Evolutionary conservation across 2,113 vertebrate genomes (phyloP), one percentile per base, ranked within the genome.

Genomic region (Syrrhaptes paradoxus): DNA sequence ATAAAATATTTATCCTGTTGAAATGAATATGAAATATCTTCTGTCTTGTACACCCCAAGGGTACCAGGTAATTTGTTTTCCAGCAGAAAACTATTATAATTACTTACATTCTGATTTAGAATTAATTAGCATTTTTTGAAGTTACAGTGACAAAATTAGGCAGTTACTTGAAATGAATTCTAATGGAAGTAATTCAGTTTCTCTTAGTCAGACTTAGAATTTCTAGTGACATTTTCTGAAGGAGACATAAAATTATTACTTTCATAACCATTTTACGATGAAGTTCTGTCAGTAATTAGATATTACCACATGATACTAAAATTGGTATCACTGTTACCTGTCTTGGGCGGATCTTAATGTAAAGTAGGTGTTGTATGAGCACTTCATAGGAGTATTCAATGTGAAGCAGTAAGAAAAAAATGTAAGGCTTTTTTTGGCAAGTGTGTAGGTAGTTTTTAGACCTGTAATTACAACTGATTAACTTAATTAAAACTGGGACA

Each of bases 41-140:
- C 78, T 77, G 51, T 76, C 52, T 49, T 2, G 1, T 72, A 97
- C 91, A 91, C 87, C 87, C 95, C 43, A 45, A 96, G 89, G 97
- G 92, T 91, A 94, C 61, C 79, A 93, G 94, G 95, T 97, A 97
- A 97, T 98, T 97, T 98, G 82, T 97, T 98, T 98, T 97, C 93
- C 90, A 90, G 78, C 55, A 97, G 59, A 97, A 95, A 93, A 97
- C 83, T 85, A 61, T 95, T 95, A 76, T 97, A 98, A 97, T 97
- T 96, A 87, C 85, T 78, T 72, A 91, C 22, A 85, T 96, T 97
- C 91, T 95, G 94, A 87, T 86, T 95, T 96, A 88, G 97, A 98
- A 97, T 97, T 97, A 97, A 97, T 97, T 96, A 98, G 78, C 83
- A 66, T 93, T 80, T 92, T 93, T 97, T 96, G 52, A 94, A 95